These are phyloP conservation scores for Echinops telfairi DNA, from an alignment of 2,113 vertebrate genomes.

Conservation along the genomic window DNA sequence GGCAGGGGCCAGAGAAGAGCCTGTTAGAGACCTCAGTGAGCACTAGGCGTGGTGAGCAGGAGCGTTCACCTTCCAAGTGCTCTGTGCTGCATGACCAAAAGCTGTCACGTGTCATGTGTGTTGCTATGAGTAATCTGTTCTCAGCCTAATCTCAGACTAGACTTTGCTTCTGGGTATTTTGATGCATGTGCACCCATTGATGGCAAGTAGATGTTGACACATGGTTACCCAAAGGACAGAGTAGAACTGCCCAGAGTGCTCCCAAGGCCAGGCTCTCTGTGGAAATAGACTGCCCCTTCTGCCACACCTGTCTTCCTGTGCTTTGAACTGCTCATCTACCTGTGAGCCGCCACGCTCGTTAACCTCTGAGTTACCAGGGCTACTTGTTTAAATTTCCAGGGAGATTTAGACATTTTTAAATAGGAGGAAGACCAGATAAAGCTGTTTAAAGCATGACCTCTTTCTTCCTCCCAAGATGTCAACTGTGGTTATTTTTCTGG, in stretches of 20 bases:
- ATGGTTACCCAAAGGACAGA: background rate
- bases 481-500: background rate
- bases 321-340: background rate
- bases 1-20: background rate
- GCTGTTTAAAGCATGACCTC: background rate
- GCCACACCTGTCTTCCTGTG: background rate
- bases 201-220: background rate
- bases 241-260: background rate
- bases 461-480: background rate
- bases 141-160: background rate
- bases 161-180: background rate
- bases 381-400: background rate
- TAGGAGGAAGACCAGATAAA: background rate
- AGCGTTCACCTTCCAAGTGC: background rate
- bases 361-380: background rate
- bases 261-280: background rate
- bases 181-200: background rate
- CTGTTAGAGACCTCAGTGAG: slow-evolving; percentile 35
- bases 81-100: background rate
- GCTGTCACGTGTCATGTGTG: background rate
- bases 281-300: background rate
- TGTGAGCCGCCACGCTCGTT: background rate
- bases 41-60: background rate
- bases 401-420: background rate
- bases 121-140: background rate